A percentile compares a stretch with the other conserved stretches of the same genome.
phyloP scores from a whole-genome alignment of 2,113 vertebrate genomes.

The Cynopterus brachyotis region DNA sequence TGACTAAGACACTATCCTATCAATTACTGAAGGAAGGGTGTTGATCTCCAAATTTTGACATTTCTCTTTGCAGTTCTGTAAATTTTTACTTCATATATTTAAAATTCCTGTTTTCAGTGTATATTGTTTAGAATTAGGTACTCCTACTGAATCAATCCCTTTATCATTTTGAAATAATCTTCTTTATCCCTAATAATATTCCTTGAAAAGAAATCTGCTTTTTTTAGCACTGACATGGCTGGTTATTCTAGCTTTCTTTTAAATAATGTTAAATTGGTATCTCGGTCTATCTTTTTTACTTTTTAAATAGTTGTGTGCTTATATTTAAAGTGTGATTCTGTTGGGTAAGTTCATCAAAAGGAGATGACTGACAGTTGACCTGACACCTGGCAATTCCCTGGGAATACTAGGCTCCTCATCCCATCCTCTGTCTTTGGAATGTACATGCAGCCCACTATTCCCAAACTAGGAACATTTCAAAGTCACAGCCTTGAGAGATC shows the following conservation, averaged over 20 bases:
- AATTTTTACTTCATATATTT: neutral
- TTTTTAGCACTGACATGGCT: neutral
- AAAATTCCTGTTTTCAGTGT: neutral
- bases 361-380: fast-evolving
- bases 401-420: neutral
- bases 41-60: neutral
- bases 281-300: neutral
- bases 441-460: neutral
- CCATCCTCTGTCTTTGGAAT: neutral
- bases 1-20: neutral
- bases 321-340: neutral
- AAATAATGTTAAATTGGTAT: too few relatives aligned
- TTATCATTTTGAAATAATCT: neutral
- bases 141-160: neutral
- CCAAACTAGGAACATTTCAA: neutral
- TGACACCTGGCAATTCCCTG: neutral
- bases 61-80: neutral
- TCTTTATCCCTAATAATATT: neutral
- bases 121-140: neutral
- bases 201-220: neutral
- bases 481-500: neutral
- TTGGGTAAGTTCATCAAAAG: neutral
- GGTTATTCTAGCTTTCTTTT: neutral
- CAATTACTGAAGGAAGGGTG: fast-evolving
- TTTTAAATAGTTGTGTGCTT: neutral